Conservation (phyloP, 1,140 invertebrate species). For the Eupeodes corollae region DNA sequence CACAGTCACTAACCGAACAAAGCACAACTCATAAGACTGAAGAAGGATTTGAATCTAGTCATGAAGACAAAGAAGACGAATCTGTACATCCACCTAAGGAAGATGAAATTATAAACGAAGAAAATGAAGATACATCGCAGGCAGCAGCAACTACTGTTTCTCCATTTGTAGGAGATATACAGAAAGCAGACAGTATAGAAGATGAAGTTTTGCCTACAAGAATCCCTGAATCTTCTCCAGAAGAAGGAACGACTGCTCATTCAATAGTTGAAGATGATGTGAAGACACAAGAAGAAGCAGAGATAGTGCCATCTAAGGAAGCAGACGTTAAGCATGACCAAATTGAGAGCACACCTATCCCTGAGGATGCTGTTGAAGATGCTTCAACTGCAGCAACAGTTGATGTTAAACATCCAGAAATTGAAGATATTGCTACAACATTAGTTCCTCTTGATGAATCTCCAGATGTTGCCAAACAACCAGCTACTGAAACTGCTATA, state of each 20-base stretch:
- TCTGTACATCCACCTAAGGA: not conserved
- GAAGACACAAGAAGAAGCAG: not conserved
- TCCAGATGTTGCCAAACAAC: constrained; percentile 1
- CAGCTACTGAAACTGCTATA: constrained; percentile 3
- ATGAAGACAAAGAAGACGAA: not conserved
- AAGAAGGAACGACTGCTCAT: constrained; percentile 5
- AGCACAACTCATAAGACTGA: constrained; percentile 2
- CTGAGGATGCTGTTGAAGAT: constrained; percentile 20
- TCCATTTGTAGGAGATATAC: not conserved
- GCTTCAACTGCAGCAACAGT: constrained; percentile 19
- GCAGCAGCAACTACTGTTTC: constrained; percentile 3
- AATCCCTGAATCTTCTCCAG: no score
- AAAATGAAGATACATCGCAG: constrained; percentile 13
- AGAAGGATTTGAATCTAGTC: constrained; percentile 6
- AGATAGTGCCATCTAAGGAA: no score
- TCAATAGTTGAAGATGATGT: constrained; percentile 13
- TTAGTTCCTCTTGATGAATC: no score
- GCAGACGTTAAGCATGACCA: no score
- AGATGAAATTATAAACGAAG: constrained; percentile 10
- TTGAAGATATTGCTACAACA: no score
- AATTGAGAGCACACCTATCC: no score
- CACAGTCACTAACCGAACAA: constrained; percentile 1
- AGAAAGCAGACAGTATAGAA: no score
- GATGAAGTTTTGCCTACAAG: no score
- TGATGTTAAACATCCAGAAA: not conserved